phyloP scores from a whole-genome alignment of 2,797 vertebrate genomes.

The Lutjanus campechanus region DNA sequence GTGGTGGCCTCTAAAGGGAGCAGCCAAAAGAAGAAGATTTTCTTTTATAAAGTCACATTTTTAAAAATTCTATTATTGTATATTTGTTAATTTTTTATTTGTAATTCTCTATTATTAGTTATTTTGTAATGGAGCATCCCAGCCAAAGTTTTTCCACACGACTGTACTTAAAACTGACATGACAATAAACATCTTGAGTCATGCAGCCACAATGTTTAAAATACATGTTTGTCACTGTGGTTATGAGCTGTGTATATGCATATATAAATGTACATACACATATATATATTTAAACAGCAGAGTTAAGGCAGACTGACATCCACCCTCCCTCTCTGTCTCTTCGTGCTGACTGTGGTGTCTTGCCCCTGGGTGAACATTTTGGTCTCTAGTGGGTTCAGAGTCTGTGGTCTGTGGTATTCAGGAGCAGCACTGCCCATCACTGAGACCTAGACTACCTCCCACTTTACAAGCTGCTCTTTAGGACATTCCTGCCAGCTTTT shows the following conservation, averaged over 20 bases:
- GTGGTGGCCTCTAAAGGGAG: too few relatives aligned
- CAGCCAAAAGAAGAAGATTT: too few relatives aligned
- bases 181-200: too few relatives aligned
- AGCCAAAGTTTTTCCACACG: too few relatives aligned
- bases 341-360: constrained; percentile 57
- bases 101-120: too few relatives aligned
- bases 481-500: constrained; percentile 31
- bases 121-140: too few relatives aligned
- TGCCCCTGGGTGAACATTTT: constrained; percentile 47
- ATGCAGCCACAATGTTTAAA: constrained; percentile 35
- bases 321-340: constrained; percentile 52
- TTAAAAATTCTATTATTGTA: too few relatives aligned
- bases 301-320: constrained; percentile 40
- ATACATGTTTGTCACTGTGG: constrained; percentile 42
- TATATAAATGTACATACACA: not conserved
- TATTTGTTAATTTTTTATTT: too few relatives aligned
- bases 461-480: constrained; percentile 54
- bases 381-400: constrained; percentile 58
- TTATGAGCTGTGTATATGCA: not conserved
- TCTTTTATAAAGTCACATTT: too few relatives aligned
- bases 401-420: constrained; percentile 73
- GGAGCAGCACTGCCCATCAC: constrained; percentile 53
- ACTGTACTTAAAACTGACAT: too few relatives aligned
- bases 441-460: constrained; percentile 38
- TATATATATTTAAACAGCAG: constrained; percentile 14